Evolutionary conservation across 2,888 invertebrate species (phyloP).

Genomic region (Aphidius colemani): DNA sequence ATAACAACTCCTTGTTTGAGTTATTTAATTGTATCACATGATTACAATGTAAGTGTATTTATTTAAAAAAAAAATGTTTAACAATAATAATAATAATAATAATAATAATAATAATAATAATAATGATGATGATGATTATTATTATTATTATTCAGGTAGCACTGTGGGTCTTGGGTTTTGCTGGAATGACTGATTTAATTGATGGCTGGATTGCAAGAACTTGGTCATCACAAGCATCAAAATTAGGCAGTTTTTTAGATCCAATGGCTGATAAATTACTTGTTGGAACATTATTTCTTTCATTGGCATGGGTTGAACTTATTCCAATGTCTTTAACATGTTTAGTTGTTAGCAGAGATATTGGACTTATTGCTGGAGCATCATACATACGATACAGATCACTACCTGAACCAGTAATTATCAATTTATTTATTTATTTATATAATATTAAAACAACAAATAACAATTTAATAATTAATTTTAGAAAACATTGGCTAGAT

Average conservation of each 20-base stretch:
- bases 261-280: slow-evolving; percentile 97
- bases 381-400: slow-evolving; percentile 91
- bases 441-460: slow-evolving; percentile 6
- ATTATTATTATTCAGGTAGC: too few relatives aligned
- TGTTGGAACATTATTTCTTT: slow-evolving; percentile 84
- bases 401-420: slow-evolving; percentile 83
- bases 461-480: slow-evolving; percentile 43
- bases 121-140: slow-evolving; percentile 2
- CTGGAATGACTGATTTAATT: slow-evolving; percentile 91
- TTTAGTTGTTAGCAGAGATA: slow-evolving; percentile 84
- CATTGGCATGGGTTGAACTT: slow-evolving; percentile 82
- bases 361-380: slow-evolving; percentile 79
- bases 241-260: slow-evolving; percentile 93
- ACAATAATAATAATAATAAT: neutral
- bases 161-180: slow-evolving; percentile 79
- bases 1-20: slow-evolving; percentile 86
- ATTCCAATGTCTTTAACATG: slow-evolving; percentile 82
- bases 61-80: neutral
- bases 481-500: slow-evolving; percentile 82
- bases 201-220: slow-evolving; percentile 97
- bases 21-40: slow-evolving; percentile 81
- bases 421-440: slow-evolving; percentile 9
- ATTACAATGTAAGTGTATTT: slow-evolving; percentile 65
- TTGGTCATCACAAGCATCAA: slow-evolving; percentile 88
- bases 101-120: slow-evolving; percentile 5